A percentile compares a stretch with the other conserved stretches of the same genome.
Evolutionary conservation across 1,140 invertebrate genomes (phyloP).

Genomic region (Acromyrmex echinatior): DNA sequence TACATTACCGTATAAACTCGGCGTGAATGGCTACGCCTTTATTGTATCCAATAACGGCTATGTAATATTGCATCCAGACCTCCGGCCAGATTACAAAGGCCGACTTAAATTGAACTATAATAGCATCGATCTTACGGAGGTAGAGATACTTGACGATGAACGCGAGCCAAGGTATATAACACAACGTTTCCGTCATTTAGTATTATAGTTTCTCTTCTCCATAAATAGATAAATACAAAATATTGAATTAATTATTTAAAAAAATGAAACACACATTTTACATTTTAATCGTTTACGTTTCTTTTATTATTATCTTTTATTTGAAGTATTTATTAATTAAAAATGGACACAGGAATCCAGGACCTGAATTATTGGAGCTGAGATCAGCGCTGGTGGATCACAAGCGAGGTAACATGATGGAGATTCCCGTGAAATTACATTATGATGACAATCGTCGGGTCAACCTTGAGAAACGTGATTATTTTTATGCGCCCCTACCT

Average conservation of each 20-base stretch:
- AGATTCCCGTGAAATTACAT: conserved; percentile 92
- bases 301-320: neutral
- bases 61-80: conserved; percentile 92
- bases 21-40: conserved; percentile 98
- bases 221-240: neutral
- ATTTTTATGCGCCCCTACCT: conserved; percentile 93
- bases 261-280: conserved; percentile 3
- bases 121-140: conserved; percentile 97
- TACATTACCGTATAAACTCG: conserved; percentile 95
- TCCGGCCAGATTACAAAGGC: conserved; percentile 91
- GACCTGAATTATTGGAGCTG: conserved; percentile 87
- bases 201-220: neutral
- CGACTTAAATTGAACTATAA: conserved; percentile 97
- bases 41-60: conserved; percentile 99
- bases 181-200: neutral
- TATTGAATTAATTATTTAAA: neutral
- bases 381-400: conserved; percentile 92
- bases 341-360: conserved; percentile 81
- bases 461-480: conserved; percentile 92
- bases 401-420: conserved; percentile 88
- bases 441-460: conserved; percentile 94
- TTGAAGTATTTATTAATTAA: neutral
- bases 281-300: neutral
- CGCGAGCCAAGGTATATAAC: conserved; percentile 84
- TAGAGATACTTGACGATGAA: conserved; percentile 94